phyloP scores from a whole-genome alignment of 2,113 vertebrate genomes.

The Stictonetta naevosa region DNA sequence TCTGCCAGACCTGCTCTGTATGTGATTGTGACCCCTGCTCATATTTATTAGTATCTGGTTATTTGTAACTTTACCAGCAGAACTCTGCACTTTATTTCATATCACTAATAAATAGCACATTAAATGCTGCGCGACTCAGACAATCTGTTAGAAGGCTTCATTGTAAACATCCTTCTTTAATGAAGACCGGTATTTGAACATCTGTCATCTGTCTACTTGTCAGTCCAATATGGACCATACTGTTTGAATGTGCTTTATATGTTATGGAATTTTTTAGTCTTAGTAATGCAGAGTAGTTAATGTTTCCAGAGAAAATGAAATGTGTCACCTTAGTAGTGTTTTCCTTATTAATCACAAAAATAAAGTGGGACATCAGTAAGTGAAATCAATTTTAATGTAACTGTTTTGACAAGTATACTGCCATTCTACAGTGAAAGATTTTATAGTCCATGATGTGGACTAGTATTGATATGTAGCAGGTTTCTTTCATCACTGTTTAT shows the following conservation, averaged over 20 bases:
- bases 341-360: background rate
- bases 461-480: background rate
- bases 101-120: background rate
- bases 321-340: background rate
- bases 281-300: background rate
- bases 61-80: background rate
- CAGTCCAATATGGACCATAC: background rate
- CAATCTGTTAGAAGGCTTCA: background rate
- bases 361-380: background rate
- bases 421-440: background rate
- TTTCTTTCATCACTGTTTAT: background rate
- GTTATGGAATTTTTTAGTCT: background rate
- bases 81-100: background rate
- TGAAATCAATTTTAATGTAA: background rate
- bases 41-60: accelerated
- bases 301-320: background rate
- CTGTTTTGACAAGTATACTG: background rate
- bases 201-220: background rate
- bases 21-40: background rate
- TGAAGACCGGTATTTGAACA: background rate
- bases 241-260: background rate
- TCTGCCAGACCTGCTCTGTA: background rate
- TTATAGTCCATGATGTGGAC: background rate
- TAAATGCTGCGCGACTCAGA: background rate
- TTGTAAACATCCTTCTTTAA: background rate